Evolutionary conservation across 1,140 invertebrate genomes (phyloP), one percentile per base, ranked within the genome.

Genomic region (Nixonia krombeini): DNA sequence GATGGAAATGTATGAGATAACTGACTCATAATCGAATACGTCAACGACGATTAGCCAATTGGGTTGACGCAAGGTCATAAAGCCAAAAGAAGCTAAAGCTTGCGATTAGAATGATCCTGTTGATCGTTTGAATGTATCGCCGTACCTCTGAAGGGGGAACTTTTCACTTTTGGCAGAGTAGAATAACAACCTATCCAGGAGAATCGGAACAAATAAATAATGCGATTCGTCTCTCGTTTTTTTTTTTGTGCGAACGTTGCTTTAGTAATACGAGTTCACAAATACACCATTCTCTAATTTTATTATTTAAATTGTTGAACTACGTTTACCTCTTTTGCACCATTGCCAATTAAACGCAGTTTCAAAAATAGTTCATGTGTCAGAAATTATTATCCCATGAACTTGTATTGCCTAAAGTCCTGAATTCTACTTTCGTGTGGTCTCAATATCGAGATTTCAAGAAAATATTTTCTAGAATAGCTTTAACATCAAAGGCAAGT

Each of bases 181-280:
- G 82, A 79, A 55, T 71, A 75, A 67, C 70, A 78, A 84, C 81
- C 82, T 84, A 84, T 82, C 81, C 79, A 75, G 68, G 78, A 73
- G 38, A 79, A 79, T 71, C 64, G 64, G 68, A 77, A 56, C 69
- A 50, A 75, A 67, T 57, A 59, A 74, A n/a, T 68, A 70, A 78
- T 55, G 63, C 56, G 49, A 79, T 49, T 21, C 28, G 45, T 26
- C 13, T 33, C 21, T 45, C n/a, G 3, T 21, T 16, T 10, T 25
- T 31, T 7, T 40, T 16, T 10, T 25, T 31, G 10, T 40, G 37
- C 37, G 37, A 40, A 40, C 37, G 33, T 35, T 35, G 12, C 12
- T 35, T 35, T 13, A 7, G 5, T 6, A 13, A 40, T 10, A 16
- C 37, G 37, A 40, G 17, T 17, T 40, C 37, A 17, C 4, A 10